Base-by-base conservation (phyloP, 1,140 invertebrate genomes). In the Myzus persicae region DNA sequence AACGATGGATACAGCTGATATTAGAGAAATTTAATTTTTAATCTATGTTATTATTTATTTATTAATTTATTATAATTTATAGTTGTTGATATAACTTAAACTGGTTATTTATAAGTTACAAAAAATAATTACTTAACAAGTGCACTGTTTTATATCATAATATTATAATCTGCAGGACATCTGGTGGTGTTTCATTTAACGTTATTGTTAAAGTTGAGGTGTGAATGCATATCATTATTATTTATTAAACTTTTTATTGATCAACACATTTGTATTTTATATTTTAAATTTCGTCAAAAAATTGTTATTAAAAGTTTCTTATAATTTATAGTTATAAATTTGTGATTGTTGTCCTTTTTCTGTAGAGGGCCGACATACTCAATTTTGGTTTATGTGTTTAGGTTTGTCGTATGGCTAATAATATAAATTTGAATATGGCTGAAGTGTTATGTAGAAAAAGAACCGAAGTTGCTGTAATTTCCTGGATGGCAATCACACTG, bases 331-430 rank as follows among this genome's bases (percentile, higher is more conserved):
- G 4, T 42, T 26, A n/a, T n/a, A n/a, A n/a, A n/a, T n/a, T 42
- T 24, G 3, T 40, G 1, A 40, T 42, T 82, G 38, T 40, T 26
- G 8, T 24, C 2, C 2, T 40, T 40, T 42, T 85, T 42, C 42
- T 44, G 44, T 44, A 31, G 40, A 4, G 0, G 46, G 6, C 6
- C 46, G 9, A n/a, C 31, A 46, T 36, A n/a, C 6, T 88, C 5
- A 44, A 42, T 87, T 44, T 51, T 44, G 6, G 6, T 46, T 48
- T 46, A 22, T 88, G 18, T 89, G 46, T 38, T 98, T 97, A 94
- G 98, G 97, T 94, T 99, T 98, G 95, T 99, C 99, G 95, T 99
- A 99, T 88, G 98, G 97, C 26, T n/a, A 67, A 67, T 90, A 31
- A 40, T 31, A 67, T 59, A 18, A 59, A 90, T 67, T n/a, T 42